phyloP scores from a whole-genome alignment of 2,888 invertebrate genomes.

The Parelbella ahira region DNA sequence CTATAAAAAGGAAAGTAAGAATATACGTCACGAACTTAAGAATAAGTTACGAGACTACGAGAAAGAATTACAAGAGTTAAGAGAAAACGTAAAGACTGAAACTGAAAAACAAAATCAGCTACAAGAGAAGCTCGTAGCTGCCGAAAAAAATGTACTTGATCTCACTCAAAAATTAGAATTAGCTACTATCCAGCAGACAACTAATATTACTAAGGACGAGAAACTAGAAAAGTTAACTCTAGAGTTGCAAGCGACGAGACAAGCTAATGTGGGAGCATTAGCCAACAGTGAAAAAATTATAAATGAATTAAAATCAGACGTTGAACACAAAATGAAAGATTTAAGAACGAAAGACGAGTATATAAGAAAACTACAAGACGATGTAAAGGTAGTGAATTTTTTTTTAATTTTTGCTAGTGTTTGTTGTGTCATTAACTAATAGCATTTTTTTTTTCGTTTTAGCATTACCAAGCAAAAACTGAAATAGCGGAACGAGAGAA shows the following conservation, averaged over 20 bases:
- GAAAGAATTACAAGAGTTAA: constrained; percentile 58
- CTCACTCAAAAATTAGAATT: constrained; percentile 68
- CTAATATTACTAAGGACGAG: constrained; percentile 60
- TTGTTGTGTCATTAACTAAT: too few relatives aligned
- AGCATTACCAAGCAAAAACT: constrained; percentile 61
- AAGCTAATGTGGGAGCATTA: constrained; percentile 53
- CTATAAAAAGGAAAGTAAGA: constrained; percentile 70
- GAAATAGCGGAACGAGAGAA: constrained; percentile 68
- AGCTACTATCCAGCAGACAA: constrained; percentile 59
- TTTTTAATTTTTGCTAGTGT: too few relatives aligned
- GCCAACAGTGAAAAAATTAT: constrained; percentile 58
- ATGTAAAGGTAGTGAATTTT: too few relatives aligned
- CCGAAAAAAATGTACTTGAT: constrained; percentile 58
- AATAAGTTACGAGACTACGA: constrained; percentile 80
- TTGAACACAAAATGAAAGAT: constrained; percentile 62
- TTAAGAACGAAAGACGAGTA: constrained; percentile 61
- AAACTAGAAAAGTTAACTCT: constrained; percentile 63
- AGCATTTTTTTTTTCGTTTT: constrained; percentile 48
- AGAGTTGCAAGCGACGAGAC: constrained; percentile 64
- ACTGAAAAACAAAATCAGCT: constrained; percentile 59
- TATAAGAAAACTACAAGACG: constrained; percentile 56
- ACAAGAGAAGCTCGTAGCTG: constrained; percentile 55
- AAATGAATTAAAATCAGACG: constrained; percentile 56
- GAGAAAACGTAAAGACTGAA: constrained; percentile 58
- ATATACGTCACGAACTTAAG: constrained; percentile 73